A percentile compares a stretch with the other conserved stretches of the same genome.
Conservation (phyloP, 1,140 invertebrate genomes). For the Atta texana region DNA sequence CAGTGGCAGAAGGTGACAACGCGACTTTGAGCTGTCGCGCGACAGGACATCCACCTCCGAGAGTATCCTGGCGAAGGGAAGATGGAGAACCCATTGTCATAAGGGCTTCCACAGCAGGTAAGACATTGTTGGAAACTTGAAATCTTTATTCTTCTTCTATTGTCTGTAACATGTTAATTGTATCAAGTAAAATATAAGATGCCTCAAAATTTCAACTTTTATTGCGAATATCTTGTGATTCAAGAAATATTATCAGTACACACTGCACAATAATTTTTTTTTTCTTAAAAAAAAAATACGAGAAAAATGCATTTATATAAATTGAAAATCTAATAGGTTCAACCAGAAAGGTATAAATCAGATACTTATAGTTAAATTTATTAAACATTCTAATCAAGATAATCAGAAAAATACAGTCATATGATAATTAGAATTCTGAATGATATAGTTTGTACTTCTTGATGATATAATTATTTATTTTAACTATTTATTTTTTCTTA, state of each 20-base stretch:
- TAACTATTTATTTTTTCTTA: too few species aligned
- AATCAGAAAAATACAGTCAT: too few species aligned
- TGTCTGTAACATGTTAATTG: neutral
- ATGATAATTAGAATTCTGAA: too few species aligned
- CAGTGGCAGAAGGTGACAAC: slow-evolving; percentile 93
- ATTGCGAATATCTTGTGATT: neutral
- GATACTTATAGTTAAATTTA: too few species aligned
- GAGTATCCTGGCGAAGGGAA: slow-evolving; percentile 90
- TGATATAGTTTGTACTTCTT: too few species aligned
- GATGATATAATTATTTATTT: too few species aligned
- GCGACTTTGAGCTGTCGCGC: slow-evolving; percentile 93
- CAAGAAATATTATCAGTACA: neutral
- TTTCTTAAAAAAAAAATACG: neutral
- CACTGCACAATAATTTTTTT: neutral
- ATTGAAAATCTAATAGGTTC: too few species aligned
- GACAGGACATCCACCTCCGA: slow-evolving; percentile 90
- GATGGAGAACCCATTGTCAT: slow-evolving; percentile 90
- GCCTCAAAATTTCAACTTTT: neutral
- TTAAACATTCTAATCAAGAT: too few species aligned
- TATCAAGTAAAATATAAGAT: neutral
- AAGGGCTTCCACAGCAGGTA: slow-evolving; percentile 86
- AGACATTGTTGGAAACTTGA: slow-evolving; percentile 32
- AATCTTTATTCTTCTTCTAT: neutral
- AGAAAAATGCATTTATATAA: too few species aligned
- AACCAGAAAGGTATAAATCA: too few species aligned